These are phyloP conservation scores for Nemapogon koenigi DNA, from an alignment of 2,888 invertebrate species.

Conservation along the genomic window DNA sequence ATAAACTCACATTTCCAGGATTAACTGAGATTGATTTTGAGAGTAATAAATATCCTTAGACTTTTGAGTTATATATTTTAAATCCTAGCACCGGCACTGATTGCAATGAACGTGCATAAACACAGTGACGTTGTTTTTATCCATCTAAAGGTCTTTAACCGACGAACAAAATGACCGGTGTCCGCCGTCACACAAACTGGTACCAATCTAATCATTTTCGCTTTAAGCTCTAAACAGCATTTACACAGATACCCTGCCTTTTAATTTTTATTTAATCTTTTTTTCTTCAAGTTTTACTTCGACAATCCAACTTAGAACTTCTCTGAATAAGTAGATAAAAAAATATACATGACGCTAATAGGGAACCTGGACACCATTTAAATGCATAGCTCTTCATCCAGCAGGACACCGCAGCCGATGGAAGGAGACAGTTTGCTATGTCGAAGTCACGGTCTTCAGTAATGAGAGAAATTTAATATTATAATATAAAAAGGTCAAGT, in stretches of 20 bases:
- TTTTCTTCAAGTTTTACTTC: not conserved
- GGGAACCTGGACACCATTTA: no score
- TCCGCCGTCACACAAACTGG: slow-evolving; percentile 26
- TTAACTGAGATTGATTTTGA: no score
- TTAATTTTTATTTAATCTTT: not conserved
- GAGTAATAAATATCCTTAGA: no score
- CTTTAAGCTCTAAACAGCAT: slow-evolving; percentile 21
- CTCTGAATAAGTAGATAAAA: not conserved
- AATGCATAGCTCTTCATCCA: no score
- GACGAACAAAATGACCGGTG: slow-evolving; percentile 29
- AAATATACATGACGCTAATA: not conserved
- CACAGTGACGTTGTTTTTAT: not conserved
- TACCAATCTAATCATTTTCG: slow-evolving; percentile 31
- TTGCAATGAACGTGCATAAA: no score
- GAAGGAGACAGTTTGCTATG: no score
- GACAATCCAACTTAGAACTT: not conserved
- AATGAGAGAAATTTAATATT: no score
- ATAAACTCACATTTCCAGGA: no score
- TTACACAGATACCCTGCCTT: slow-evolving; percentile 7
- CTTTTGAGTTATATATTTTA: no score
- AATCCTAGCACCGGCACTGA: not conserved
- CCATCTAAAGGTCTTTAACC: slow-evolving; percentile 37
- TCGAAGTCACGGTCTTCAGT: no score
- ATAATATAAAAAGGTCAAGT: no score
- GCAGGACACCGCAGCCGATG: no score